Evolutionary conservation across 2,888 invertebrate genomes (phyloP), one percentile per base, ranked within the genome.

Genomic region (Chloromyia formosa): DNA sequence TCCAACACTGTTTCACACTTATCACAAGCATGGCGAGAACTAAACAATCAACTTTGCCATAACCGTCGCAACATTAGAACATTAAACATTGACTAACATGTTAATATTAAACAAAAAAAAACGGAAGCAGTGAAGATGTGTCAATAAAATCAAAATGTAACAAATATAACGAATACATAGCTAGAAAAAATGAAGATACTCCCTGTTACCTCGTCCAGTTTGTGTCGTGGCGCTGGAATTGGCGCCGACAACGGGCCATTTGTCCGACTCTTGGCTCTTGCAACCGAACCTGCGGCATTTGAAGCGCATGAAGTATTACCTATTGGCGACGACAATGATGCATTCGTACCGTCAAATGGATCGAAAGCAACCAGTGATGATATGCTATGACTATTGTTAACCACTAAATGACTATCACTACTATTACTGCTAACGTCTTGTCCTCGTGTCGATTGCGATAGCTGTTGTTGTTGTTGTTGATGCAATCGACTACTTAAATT

Each of bases 161-260:
- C 27, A 35, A 35, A 35, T 35, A 35, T 35, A 2, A 18, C 14
- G 16, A 40, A n/a, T 10, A 58, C n/a, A 40, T 16, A 18, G 42
- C 9, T 20, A 18, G 12, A 9, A 18, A 18, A 20, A 40, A 12
- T 49, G 5, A 35, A 27, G 14, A 58, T 58, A 72, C 58, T 72
- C 18, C 49, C 49, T 73, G 53, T 76, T 77, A 77, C 77, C 77
- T 77, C 77, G 75, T 75, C 74, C 1, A 54, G 45, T 62, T 73
- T 77, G 22, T 75, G 73, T 73, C 76, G 61, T 12, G 76, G 76
- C 45, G 84, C 81, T 71, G 84, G 84, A 61, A 83, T 82, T 73
- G 84, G 84, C 78, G 82, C 80, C 27, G 27, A 35, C 27, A 35
- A 35, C 60, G 83, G 84, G 53, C 79, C 74, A 61, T 75, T 80